A percentile compares a stretch with the other conserved stretches of the same genome.
Evolutionary conservation across 2,797 vertebrate species (phyloP).

Genomic region (Hypotaenidia okinawae): DNA sequence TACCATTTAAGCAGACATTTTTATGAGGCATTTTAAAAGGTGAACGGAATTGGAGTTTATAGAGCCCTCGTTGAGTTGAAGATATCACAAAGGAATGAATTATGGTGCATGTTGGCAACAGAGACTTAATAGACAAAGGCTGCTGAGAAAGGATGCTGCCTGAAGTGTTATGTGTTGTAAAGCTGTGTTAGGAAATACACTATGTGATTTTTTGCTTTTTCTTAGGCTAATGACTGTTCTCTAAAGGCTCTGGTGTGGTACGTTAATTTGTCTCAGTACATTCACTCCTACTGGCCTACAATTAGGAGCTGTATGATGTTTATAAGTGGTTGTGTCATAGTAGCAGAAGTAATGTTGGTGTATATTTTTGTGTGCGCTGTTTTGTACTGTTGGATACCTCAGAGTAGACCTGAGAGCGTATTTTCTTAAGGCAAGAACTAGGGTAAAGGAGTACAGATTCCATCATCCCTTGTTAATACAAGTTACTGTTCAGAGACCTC

Average conservation of each 20-base stretch:
- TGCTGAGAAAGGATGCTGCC: background rate
- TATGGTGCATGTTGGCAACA: background rate
- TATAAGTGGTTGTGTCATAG: accelerated
- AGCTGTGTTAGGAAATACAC: background rate
- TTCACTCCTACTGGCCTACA: background rate
- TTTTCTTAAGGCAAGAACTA: background rate
- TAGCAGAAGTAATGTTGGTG: background rate
- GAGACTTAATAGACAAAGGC: background rate
- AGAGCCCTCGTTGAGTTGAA: background rate
- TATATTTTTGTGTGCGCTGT: background rate
- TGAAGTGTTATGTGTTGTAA: background rate
- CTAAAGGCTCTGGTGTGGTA: background rate
- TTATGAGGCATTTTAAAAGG: conserved; percentile 1
- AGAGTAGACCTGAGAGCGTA: accelerated
- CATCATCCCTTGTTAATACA: background rate
- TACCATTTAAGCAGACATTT: background rate
- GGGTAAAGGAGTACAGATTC: background rate
- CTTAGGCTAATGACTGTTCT: background rate
- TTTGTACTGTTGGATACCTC: background rate
- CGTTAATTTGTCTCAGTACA: background rate
- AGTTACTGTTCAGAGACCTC: background rate
- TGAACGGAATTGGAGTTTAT: background rate
- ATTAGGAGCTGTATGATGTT: background rate
- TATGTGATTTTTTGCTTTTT: background rate
- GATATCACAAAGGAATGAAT: background rate